These are phyloP conservation scores for Drosophila mauritiana DNA, from an alignment of 1,140 invertebrate genomes.

Conservation along the genomic window DNA sequence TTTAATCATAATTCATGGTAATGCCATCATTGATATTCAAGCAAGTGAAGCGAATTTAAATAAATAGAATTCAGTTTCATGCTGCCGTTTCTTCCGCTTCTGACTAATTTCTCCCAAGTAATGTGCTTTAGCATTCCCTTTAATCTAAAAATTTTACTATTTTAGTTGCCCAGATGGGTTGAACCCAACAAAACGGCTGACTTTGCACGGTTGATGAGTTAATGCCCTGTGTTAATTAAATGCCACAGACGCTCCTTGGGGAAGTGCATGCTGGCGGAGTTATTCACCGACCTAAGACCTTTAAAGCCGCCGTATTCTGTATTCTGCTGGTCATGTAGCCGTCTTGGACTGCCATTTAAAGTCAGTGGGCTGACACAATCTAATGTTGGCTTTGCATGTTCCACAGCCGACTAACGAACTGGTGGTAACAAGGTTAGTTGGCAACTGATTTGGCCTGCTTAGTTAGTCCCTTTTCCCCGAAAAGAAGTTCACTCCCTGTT, in stretches of 20 bases:
- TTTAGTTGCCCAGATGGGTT: background rate
- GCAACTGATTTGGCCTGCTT: slow-evolving; percentile 23
- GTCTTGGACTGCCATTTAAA: slow-evolving; percentile 43
- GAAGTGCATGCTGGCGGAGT: slow-evolving; percentile 17
- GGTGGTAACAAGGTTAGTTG: slow-evolving; percentile 33
- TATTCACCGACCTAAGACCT: slow-evolving; percentile 33
- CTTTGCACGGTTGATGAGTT: slow-evolving; percentile 2
- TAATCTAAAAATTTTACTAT: slow-evolving; percentile 10
- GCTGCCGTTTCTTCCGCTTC: no score
- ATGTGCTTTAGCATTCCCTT: slow-evolving; percentile 17
- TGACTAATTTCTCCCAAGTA: background rate
- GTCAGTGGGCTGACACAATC: slow-evolving; percentile 46
- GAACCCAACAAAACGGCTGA: background rate
- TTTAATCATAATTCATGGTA: no score
- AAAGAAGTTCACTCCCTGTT: slow-evolving; percentile 14
- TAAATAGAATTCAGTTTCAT: no score
- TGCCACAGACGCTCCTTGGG: slow-evolving; percentile 11
- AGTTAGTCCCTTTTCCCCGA: slow-evolving; percentile 2
- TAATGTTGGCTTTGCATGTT: slow-evolving; percentile 57
- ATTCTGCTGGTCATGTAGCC: slow-evolving; percentile 43
- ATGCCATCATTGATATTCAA: no score
- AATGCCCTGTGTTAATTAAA: slow-evolving; percentile 36
- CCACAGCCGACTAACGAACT: background rate
- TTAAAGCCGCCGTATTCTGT: slow-evolving; percentile 29
- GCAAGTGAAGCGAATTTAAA: no score